These are phyloP conservation scores for Liopterus haemorrhoidalis DNA, from an alignment of 2,888 invertebrate species.

Conservation along the genomic window DNA sequence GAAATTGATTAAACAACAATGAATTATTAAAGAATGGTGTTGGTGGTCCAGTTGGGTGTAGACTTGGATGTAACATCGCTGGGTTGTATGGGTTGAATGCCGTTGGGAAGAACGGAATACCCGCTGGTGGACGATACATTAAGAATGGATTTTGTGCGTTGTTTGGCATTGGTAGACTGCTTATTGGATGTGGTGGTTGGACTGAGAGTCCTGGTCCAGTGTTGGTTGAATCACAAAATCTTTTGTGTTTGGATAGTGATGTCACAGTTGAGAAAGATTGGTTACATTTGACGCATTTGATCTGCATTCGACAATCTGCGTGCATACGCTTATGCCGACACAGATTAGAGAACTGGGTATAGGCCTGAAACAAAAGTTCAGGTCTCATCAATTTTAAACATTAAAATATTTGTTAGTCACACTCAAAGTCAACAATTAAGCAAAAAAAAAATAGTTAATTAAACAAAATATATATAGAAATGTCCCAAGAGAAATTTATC, in stretches of 20 bases:
- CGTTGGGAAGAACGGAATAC: constrained; percentile 58
- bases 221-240: constrained; percentile 85
- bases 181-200: constrained; percentile 38
- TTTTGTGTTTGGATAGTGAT: constrained; percentile 89
- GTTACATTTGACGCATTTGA: constrained; percentile 91
- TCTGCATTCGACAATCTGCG: constrained; percentile 86
- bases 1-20: constrained; percentile 56
- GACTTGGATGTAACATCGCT: constrained; percentile 47
- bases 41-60: constrained; percentile 48
- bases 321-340: constrained; percentile 99
- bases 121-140: constrained; percentile 62
- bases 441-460: not conserved
- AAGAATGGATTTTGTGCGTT: constrained; percentile 54
- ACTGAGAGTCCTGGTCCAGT: constrained; percentile 41
- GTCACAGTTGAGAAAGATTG: constrained; percentile 89
- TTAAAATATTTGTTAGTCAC: not conserved
- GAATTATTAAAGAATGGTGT: constrained; percentile 58
- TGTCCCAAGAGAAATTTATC: constrained; percentile 2
- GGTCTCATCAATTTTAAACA: constrained; percentile 20
- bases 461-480: not conserved
- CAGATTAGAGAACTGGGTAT: constrained; percentile 98
- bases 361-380: constrained; percentile 59
- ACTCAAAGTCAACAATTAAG: too few species aligned
- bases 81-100: constrained; percentile 48
- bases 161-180: constrained; percentile 40